Conservation (phyloP, 2,113 vertebrate genomes). For the Atherinomorus stipes region DNA sequence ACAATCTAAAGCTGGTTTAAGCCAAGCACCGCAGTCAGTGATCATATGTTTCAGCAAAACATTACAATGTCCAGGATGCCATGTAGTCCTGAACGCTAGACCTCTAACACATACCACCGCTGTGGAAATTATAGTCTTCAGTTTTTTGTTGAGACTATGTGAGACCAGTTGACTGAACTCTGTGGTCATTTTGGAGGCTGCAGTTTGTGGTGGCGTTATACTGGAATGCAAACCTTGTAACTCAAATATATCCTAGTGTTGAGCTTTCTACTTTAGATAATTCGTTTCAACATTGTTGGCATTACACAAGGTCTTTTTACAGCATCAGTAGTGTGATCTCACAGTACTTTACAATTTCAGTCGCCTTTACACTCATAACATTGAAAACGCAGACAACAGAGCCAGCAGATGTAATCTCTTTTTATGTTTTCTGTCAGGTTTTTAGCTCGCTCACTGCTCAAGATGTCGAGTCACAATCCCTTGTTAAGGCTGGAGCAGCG, state of each 20-base stretch:
- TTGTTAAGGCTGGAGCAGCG: constrained; percentile 93
- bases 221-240: constrained; percentile 55
- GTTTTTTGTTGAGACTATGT: constrained; percentile 59
- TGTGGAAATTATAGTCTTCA: constrained; percentile 39
- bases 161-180: constrained; percentile 28
- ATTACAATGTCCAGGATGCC: neutral
- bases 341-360: neutral
- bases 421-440: constrained; percentile 80
- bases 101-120: constrained; percentile 7
- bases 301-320: constrained; percentile 6
- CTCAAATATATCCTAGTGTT: constrained; percentile 34
- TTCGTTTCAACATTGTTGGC: neutral
- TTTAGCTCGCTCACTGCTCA: constrained; percentile 84
- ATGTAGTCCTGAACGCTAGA: neutral
- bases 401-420: neutral
- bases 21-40: neutral
- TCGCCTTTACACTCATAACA: neutral
- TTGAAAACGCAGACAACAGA: neutral
- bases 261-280: neutral
- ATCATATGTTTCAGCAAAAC: constrained; percentile 16
- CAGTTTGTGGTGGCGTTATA: constrained; percentile 56
- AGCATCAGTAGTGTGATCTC: neutral
- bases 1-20: neutral
- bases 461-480: constrained; percentile 90
- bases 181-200: constrained; percentile 49